A percentile compares a stretch with the other conserved stretches of the same genome.
These are phyloP conservation scores for Sinocyclocheilus rhinocerous DNA, from an alignment of 2,113 vertebrate species.

Conservation along the genomic window DNA sequence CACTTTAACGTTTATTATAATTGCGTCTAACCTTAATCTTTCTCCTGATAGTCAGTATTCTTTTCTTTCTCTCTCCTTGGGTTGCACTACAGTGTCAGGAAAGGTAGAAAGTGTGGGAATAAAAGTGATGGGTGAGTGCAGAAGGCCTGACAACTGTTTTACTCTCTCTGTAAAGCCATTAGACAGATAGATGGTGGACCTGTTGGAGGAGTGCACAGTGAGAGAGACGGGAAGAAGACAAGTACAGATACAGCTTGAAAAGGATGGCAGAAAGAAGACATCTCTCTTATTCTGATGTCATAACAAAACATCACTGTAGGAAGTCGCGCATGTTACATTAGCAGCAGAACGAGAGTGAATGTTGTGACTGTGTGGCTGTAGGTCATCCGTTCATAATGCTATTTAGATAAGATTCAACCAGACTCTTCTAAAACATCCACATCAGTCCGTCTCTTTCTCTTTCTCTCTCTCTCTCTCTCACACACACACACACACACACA, in stretches of 20 bases:
- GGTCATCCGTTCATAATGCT: conserved; percentile 21
- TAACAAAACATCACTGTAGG: conserved; percentile 30
- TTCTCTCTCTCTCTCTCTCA: conserved; percentile 63
- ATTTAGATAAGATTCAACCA: conserved; percentile 9
- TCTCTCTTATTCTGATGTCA: conserved; percentile 37
- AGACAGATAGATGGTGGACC: conserved; percentile 33
- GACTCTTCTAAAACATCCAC: conserved; percentile 5
- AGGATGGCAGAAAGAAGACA: conserved; percentile 36
- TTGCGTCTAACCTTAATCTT: too few species aligned
- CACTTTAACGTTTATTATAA: neutral
- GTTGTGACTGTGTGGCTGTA: neutral
- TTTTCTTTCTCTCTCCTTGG: conserved; percentile 1
- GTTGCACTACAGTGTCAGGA: neutral
- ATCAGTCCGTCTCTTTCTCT: conserved; percentile 60
- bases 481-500: conserved; percentile 60
- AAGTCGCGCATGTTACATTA: conserved; percentile 15
- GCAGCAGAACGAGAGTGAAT: neutral
- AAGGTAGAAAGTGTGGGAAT: conserved; percentile 22
- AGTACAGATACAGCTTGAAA: conserved; percentile 25
- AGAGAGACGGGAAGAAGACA: conserved; percentile 28
- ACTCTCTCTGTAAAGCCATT: conserved; percentile 46
- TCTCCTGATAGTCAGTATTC: neutral
- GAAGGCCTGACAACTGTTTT: conserved; percentile 44
- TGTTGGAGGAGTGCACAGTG: conserved; percentile 38
- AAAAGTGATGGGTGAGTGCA: conserved; percentile 28